These are phyloP conservation scores for Scolanthus callimorphus DNA, from an alignment of 92 coral and sea anemone species.

Conservation along the genomic window DNA sequence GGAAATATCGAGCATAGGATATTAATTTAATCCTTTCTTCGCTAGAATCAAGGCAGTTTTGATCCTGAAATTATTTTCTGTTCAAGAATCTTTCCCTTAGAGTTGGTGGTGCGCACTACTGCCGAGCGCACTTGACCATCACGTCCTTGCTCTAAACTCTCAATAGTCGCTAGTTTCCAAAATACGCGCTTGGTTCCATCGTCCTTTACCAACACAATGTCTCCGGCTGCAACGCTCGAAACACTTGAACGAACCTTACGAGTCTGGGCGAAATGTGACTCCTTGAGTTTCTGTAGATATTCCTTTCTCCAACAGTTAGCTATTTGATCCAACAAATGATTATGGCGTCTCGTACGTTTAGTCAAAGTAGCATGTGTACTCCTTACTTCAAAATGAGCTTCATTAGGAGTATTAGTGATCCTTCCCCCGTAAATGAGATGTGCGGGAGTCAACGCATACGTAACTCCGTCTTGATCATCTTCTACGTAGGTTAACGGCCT, in stretches of 20 bases:
- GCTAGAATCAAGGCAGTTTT: too few species aligned
- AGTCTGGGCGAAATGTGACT: background rate
- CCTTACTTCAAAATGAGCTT: constrained; percentile 12
- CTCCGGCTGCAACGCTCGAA: constrained; percentile 18
- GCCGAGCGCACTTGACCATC: constrained; percentile 38
- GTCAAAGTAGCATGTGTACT: constrained; percentile 21
- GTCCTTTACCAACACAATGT: constrained; percentile 19
- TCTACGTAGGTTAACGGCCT: constrained; percentile 25
- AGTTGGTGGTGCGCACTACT: constrained; percentile 5
- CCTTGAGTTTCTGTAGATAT: background rate
- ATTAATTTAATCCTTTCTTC: too few species aligned
- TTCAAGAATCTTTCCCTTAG: background rate
- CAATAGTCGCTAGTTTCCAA: constrained; percentile 41
- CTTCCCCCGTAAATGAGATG: constrained; percentile 22
- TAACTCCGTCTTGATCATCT: constrained; percentile 22
- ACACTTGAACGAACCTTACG: background rate
- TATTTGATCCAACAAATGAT: constrained; percentile 12
- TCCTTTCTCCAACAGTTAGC: constrained; percentile 19
- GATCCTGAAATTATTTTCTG: too few species aligned
- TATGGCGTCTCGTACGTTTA: constrained; percentile 5
- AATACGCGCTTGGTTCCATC: constrained; percentile 26
- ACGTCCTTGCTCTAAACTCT: constrained; percentile 16
- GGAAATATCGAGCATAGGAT: too few species aligned
- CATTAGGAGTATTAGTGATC: constrained; percentile 4
- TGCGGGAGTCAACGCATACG: constrained; percentile 29